Percentiles rank a stretch among this genome's conserved stretches.
These are phyloP conservation scores for Erpetoichthys calabaricus DNA, from an alignment of 2,797 vertebrate genomes.

Conservation along the genomic window DNA sequence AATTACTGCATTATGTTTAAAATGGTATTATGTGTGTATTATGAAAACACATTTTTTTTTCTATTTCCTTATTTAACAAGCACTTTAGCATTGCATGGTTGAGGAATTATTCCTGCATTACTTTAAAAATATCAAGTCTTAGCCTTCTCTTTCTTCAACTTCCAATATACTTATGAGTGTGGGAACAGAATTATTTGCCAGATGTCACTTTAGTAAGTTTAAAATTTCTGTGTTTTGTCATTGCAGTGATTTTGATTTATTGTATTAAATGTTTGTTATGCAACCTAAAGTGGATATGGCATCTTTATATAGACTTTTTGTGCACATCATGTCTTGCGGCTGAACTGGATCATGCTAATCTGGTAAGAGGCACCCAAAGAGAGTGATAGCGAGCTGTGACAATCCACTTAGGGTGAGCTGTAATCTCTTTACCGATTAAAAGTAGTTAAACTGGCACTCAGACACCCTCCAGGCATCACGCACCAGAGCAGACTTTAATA, in stretches of 20 bases:
- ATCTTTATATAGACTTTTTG: conserved; percentile 7
- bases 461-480: conserved; percentile 54
- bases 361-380: conserved; percentile 70
- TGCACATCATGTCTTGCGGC: conserved; percentile 10
- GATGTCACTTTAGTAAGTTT: too few relatives aligned
- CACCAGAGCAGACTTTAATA: conserved; percentile 31
- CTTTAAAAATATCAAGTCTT: too few relatives aligned
- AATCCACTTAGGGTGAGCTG: conserved; percentile 97
- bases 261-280: conserved; percentile 8
- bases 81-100: too few relatives aligned
- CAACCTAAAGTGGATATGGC: conserved; percentile 9
- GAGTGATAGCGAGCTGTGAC: conserved; percentile 85
- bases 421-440: conserved; percentile 97
- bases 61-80: too few relatives aligned
- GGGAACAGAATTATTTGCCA: too few relatives aligned
- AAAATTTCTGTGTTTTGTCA: conserved; percentile 2
- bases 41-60: too few relatives aligned
- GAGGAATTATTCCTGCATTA: too few relatives aligned
- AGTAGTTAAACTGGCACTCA: conserved; percentile 67
- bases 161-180: too few relatives aligned
- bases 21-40: too few relatives aligned
- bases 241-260: conserved; percentile 7
- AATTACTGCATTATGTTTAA: too few relatives aligned
- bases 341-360: conserved; percentile 71
- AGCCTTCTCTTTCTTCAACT: too few relatives aligned